Conservation (phyloP, 1,140 invertebrate species). For the Leptoteleia sp. region DNA sequence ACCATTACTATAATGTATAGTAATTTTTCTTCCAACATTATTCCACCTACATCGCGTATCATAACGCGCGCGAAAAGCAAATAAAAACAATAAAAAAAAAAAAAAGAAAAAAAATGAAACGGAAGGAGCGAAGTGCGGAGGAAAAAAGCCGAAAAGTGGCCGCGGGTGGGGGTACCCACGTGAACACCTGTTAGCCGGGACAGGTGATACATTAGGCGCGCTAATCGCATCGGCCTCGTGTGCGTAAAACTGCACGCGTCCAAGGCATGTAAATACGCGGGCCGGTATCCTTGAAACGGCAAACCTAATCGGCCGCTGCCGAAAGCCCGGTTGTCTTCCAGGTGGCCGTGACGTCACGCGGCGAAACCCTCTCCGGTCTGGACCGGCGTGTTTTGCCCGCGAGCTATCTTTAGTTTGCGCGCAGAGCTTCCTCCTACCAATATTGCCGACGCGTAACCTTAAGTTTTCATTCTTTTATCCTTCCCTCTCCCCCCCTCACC, state of each 20-base stretch:
- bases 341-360: slow-evolving; percentile 42
- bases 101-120: too few relatives aligned
- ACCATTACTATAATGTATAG: too few relatives aligned
- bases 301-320: slow-evolving; percentile 27
- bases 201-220: slow-evolving; percentile 26
- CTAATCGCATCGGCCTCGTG: slow-evolving; percentile 38
- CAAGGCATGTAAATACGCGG: slow-evolving; percentile 32
- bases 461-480: slow-evolving; percentile 27
- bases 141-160: too few relatives aligned
- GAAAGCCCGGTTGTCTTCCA: slow-evolving; percentile 31
- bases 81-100: too few relatives aligned
- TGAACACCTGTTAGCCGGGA: slow-evolving; percentile 42
- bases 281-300: slow-evolving; percentile 27
- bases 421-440: slow-evolving; percentile 15
- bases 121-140: too few relatives aligned
- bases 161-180: slow-evolving; percentile 1
- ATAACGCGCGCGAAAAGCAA: too few relatives aligned
- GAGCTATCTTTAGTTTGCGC: slow-evolving; percentile 41
- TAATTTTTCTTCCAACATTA: too few relatives aligned
- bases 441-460: slow-evolving; percentile 3
- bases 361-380: slow-evolving; percentile 26
- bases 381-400: slow-evolving; percentile 40
- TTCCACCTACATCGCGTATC: too few relatives aligned
- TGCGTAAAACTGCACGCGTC: slow-evolving; percentile 22
- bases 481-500: slow-evolving; percentile 8